Percentiles rank a stretch among this genome's conserved stretches.
Conservation (phyloP, 2,888 invertebrate species). For the Barypeithes pellucidus region DNA sequence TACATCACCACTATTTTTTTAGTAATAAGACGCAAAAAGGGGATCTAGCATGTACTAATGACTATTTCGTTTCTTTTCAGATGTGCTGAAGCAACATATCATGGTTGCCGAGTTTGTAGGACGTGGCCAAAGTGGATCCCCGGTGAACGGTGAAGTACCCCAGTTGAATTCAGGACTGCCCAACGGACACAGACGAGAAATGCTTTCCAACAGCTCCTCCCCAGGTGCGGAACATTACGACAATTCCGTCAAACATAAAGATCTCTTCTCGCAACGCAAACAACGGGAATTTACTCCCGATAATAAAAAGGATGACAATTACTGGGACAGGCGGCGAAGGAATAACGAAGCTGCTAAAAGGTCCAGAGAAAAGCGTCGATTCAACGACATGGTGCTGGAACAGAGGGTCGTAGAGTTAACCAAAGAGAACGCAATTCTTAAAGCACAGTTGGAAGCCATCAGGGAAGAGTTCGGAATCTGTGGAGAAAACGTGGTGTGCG, state of each 20-base stretch:
- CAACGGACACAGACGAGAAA: constrained; percentile 69
- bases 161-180: constrained; percentile 75
- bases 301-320: constrained; percentile 96
- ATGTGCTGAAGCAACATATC: constrained; percentile 78
- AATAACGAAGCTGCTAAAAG: constrained; percentile 98
- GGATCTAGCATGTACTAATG: constrained; percentile 12
- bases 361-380: constrained; percentile 95
- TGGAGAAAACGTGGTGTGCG: constrained; percentile 88
- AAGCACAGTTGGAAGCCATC: constrained; percentile 93
- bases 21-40: constrained; percentile 28
- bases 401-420: constrained; percentile 94
- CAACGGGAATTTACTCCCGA: constrained; percentile 98
- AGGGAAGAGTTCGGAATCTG: constrained; percentile 94
- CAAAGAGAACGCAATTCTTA: constrained; percentile 95
- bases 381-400: constrained; percentile 97
- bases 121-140: constrained; percentile 82
- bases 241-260: constrained; percentile 79
- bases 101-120: constrained; percentile 91
- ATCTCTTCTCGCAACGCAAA: constrained; percentile 91
- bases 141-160: constrained; percentile 80
- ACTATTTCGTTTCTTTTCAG: constrained; percentile 63
- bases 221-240: constrained; percentile 71
- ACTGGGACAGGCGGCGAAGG: constrained; percentile 96
- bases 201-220: constrained; percentile 67
- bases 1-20: constrained; percentile 50